Base-by-base conservation (phyloP, 2,797 vertebrate species). In the Synaphobranchus kaupii region DNA sequence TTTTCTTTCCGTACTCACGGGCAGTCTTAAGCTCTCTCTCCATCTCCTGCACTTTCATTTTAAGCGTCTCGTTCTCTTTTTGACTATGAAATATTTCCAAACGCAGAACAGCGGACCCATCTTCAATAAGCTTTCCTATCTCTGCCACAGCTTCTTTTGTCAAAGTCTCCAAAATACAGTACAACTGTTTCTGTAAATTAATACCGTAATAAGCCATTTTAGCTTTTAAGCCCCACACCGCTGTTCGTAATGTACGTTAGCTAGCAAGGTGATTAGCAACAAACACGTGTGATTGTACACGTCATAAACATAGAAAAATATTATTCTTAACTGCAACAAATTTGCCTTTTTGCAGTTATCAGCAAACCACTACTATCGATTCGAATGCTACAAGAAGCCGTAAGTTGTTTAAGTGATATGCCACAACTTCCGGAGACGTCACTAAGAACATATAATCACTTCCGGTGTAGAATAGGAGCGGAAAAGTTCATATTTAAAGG, bases 81-180 rank as follows among this genome's bases (percentile, higher is more conserved):
- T 80, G 76, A 50, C 76, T 48, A 28, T n/a, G 76, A 48, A 48
- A n/a, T 25, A 80, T 80, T n/a, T 80, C 76, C 76, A 80, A 80
- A 22, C 76, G 76, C 44, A 80, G 44, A 48, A 80, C 39, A 50
- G 76, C 76, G 9, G 76, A 80, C 12, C 76, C 76, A 80, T 48
- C 76, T 50, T 80, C 76, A 48, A 80, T 48, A 50, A 80, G 44
- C 48, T 80, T 80, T 0, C 39, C 76, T 22, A 80, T 80, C 44
- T 80, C 76, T 1, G 76, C 12, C 39, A 80, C 25, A 31, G 76
- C 76, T 48, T 50, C 76, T 22, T 80, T 80, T 22, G 76, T 80
- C 76, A 80, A 48, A 44, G 76, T 6, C 25, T 48, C 76, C 5
- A 80, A 48, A 48, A 80, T 80, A 6, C 44, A 80, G 6, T 80